Evolutionary conservation across 1,140 invertebrate species (phyloP).

Genomic region (Triops longicaudatus): DNA sequence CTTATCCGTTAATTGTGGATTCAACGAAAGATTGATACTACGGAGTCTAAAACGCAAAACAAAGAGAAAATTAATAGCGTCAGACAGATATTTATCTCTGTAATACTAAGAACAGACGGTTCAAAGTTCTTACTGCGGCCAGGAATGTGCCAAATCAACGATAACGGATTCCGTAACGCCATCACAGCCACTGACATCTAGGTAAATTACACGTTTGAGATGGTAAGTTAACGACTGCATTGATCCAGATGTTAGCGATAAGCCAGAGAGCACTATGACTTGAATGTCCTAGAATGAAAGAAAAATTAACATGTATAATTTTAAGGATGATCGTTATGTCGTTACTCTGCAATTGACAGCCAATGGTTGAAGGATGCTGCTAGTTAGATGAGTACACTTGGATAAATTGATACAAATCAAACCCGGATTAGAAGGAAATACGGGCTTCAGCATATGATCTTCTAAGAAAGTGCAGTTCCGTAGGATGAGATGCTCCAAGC

Average conservation of each 20-base stretch:
- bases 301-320: background rate
- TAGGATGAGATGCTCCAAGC: background rate
- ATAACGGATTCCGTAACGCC: background rate
- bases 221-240: slow-evolving; percentile 23
- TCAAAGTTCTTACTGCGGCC: background rate
- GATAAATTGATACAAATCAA: slow-evolving; percentile 17
- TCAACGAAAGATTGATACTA: background rate
- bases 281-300: slow-evolving; percentile 17
- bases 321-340: background rate
- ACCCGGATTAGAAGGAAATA: slow-evolving; percentile 20
- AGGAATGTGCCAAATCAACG: background rate
- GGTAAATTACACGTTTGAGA: slow-evolving; percentile 33
- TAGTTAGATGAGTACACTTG: slow-evolving; percentile 17
- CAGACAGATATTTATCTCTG: too few species aligned
- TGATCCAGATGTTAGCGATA: slow-evolving; percentile 17
- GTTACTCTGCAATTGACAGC: slow-evolving; percentile 26
- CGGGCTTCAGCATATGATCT: slow-evolving; percentile 1
- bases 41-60: background rate
- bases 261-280: background rate
- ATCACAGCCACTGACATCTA: slow-evolving; percentile 30
- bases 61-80: background rate
- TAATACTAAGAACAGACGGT: background rate
- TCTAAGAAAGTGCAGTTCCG: background rate
- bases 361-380: slow-evolving; percentile 23
- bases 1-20: background rate